phyloP scores from a whole-genome alignment of 2,797 vertebrate genomes.

The Rhynchonycteris naso region DNA sequence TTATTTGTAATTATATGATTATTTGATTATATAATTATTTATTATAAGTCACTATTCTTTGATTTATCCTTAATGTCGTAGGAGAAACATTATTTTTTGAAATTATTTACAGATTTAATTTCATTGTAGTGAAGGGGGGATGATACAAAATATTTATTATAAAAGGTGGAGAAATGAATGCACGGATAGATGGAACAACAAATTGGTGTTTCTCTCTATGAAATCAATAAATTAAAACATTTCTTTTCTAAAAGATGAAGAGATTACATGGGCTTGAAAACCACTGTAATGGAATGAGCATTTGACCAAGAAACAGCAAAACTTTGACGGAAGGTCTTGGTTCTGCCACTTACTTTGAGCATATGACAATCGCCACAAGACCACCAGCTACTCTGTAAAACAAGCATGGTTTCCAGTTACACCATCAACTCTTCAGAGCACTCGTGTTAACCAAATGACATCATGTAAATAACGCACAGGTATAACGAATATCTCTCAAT shows the following conservation, averaged over 20 bases:
- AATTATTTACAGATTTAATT: conserved; percentile 33
- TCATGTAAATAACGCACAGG: not conserved
- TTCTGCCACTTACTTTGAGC: not conserved
- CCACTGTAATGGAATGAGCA: not conserved
- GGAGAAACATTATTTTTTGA: not conserved
- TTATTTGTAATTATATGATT: not conserved
- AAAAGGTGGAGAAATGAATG: not conserved
- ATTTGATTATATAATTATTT: not conserved
- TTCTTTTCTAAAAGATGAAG: not conserved
- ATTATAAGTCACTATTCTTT: not conserved
- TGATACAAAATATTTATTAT: not conserved
- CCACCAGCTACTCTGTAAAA: not conserved
- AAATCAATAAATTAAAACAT: too few relatives aligned
- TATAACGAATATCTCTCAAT: not conserved
- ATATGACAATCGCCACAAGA: not conserved
- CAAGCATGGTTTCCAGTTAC: not conserved
- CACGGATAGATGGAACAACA: too few relatives aligned
- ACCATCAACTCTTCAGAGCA: not conserved
- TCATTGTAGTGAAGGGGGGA: not conserved
- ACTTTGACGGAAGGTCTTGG: not conserved
- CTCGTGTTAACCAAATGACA: not conserved
- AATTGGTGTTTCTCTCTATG: too few relatives aligned
- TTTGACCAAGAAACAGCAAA: not conserved
- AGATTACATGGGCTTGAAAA: not conserved
- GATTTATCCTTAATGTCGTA: not conserved